Conservation (phyloP, 2,797 vertebrate species). For the Helarctos malayanus region DNA sequence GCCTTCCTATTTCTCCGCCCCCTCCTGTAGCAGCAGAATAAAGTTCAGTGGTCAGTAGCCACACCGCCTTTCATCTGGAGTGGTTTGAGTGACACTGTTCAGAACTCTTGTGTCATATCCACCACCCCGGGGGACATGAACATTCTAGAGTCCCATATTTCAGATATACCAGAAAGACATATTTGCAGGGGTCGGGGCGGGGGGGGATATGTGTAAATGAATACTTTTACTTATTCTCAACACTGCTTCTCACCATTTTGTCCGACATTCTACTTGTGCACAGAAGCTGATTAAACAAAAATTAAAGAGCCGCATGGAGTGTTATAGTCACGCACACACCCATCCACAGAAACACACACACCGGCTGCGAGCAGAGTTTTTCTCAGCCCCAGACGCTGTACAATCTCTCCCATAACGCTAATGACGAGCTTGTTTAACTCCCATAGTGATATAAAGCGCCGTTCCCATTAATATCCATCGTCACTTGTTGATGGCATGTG, state of each 20-base stretch:
- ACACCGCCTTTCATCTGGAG: background rate
- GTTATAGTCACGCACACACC: background rate
- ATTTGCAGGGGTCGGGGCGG: background rate
- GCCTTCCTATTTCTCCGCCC: background rate
- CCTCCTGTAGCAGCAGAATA: too few relatives aligned
- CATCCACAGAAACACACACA: background rate
- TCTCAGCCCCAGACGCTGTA: background rate
- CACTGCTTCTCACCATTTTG: background rate
- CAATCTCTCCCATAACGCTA: background rate
- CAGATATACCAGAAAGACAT: background rate
- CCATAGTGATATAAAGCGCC: constrained; percentile 45
- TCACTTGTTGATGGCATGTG: constrained; percentile 71
- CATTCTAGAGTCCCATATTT: background rate
- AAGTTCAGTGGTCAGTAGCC: background rate
- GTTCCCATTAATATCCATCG: constrained; percentile 71
- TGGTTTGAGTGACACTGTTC: background rate
- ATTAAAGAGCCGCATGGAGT: background rate
- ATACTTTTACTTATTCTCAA: background rate
- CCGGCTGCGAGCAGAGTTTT: background rate
- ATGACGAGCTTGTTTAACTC: constrained; percentile 2
- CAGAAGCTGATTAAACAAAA: background rate
- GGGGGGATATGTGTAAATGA: background rate
- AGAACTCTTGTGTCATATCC: background rate
- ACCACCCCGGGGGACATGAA: accelerated
- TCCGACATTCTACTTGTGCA: background rate